Evolutionary conservation across 2,888 invertebrate genomes (phyloP).

Genomic region (Euzophera pinguis): DNA sequence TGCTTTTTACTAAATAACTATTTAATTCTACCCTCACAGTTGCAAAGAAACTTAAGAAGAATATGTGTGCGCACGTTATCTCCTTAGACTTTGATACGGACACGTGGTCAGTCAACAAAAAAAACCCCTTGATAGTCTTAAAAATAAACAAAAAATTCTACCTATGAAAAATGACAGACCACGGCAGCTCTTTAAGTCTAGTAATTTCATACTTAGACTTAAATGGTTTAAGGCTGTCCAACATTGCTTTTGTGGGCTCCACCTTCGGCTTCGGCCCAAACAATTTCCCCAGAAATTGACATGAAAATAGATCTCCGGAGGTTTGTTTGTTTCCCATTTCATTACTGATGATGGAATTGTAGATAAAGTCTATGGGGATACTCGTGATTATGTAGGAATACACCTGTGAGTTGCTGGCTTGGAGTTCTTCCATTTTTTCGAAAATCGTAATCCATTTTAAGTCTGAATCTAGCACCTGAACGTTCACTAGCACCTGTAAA

Average conservation of each 20-base stretch:
- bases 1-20: no score
- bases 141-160: constrained; percentile 17
- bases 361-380: constrained; percentile 60
- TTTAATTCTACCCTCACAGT: no score
- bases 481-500: constrained; percentile 56
- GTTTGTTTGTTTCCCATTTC: constrained; percentile 29
- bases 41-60: no score
- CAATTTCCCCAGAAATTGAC: constrained; percentile 26
- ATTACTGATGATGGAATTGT: constrained; percentile 44
- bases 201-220: constrained; percentile 50
- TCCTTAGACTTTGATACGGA: no score
- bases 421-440: constrained; percentile 52
- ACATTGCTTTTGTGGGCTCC: constrained; percentile 25
- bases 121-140: background rate
- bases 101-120: no score
- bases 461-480: constrained; percentile 51
- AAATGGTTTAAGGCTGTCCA: constrained; percentile 36
- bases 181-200: constrained; percentile 52
- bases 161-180: constrained; percentile 66
- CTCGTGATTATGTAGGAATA: constrained; percentile 59
- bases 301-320: constrained; percentile 30
- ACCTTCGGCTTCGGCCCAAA: constrained; percentile 28
- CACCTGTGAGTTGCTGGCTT: constrained; percentile 38
- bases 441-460: constrained; percentile 49
- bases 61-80: no score